phyloP scores from a whole-genome alignment of 2,888 invertebrate species.

The Hydrotaea cyrtoneurina region DNA sequence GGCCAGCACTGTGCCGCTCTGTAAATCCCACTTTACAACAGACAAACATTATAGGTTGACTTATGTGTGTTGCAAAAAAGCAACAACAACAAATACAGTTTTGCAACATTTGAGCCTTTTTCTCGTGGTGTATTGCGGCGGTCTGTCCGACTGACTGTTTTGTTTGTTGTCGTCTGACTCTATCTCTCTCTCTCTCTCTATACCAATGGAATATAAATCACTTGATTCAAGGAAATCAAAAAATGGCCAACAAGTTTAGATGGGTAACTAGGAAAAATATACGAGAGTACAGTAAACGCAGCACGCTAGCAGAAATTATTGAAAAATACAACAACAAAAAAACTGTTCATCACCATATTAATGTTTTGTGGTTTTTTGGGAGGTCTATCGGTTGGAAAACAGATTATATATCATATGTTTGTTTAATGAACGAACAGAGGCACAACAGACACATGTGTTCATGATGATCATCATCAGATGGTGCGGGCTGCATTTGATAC shows the following conservation, averaged over 20 bases:
- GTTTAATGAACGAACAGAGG: background rate
- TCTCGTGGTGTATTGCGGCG: conserved; percentile 34
- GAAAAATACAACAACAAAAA: too few relatives aligned
- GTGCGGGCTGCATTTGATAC: background rate
- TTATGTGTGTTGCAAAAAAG: background rate
- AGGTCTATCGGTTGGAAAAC: background rate
- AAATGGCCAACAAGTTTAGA: conserved; percentile 36
- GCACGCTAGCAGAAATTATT: background rate
- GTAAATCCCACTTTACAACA: background rate
- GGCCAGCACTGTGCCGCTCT: background rate
- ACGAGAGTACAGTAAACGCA: background rate
- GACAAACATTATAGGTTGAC: conserved; percentile 14
- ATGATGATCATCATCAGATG: conserved; percentile 7
- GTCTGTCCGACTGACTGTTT: conserved; percentile 5
- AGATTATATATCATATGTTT: background rate
- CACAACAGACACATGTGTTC: background rate
- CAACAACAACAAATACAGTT: background rate
- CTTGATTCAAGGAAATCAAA: conserved; percentile 66
- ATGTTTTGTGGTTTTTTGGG: conserved; percentile 19
- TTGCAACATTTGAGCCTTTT: conserved; percentile 45
- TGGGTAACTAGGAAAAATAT: conserved; percentile 18
- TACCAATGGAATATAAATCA: conserved; percentile 60
- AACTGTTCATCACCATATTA: conserved; percentile 5
- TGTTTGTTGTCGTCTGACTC: conserved; percentile 29
- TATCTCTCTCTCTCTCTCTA: background rate